A percentile compares a stretch with the other conserved stretches of the same genome.
Evolutionary conservation across 2,797 vertebrate genomes (phyloP).

Genomic region (Setipinna tenuifilis): DNA sequence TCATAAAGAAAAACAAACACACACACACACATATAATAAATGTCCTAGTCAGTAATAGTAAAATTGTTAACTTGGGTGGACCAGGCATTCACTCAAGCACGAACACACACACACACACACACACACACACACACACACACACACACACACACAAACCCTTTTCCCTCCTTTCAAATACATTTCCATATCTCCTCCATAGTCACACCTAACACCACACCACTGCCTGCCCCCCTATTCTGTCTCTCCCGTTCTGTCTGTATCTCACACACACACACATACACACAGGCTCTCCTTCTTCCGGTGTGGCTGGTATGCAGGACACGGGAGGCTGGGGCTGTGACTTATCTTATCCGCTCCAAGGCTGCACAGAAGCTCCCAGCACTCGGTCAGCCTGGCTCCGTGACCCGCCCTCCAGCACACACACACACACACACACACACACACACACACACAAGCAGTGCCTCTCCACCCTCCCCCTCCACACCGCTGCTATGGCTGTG

Average conservation of each 20-base stretch:
- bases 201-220: slow-evolving; percentile 26
- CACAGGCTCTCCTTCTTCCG: neutral
- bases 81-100: neutral
- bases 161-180: slow-evolving; percentile 36
- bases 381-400: slow-evolving; percentile 23
- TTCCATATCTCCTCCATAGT: slow-evolving; percentile 26
- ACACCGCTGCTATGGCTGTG: neutral
- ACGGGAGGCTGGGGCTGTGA: neutral
- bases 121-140: neutral
- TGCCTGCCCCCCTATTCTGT: neutral
- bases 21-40: neutral
- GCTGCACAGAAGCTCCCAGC: slow-evolving; percentile 46
- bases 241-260: slow-evolving; percentile 17
- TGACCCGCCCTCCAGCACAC: neutral
- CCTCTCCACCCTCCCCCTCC: no score
- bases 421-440: neutral
- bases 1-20: neutral
- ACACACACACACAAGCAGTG: neutral
- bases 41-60: neutral
- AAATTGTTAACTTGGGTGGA: neutral
- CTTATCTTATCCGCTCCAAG: slow-evolving; percentile 54
- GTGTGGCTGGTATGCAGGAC: neutral
- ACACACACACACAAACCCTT: neutral
- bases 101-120: neutral
- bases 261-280: slow-evolving; percentile 30